phyloP scores from a whole-genome alignment of 2,888 invertebrate genomes.

The Napeogenes sylphis region DNA sequence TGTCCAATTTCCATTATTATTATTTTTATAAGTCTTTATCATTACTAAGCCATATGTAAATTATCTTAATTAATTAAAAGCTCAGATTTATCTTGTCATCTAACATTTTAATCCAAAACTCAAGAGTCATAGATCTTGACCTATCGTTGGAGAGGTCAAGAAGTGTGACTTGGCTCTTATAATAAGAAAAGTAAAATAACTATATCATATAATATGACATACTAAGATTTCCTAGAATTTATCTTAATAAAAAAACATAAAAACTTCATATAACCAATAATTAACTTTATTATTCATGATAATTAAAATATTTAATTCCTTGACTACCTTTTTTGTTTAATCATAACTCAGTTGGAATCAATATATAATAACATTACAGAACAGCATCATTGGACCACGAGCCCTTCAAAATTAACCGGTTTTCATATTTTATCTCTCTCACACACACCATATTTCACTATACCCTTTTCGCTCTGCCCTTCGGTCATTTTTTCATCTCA shows the following conservation, averaged over 20 bases:
- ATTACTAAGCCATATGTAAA: too few relatives aligned
- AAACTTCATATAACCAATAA: neutral
- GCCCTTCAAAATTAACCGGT: constrained; percentile 77
- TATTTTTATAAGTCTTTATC: too few relatives aligned
- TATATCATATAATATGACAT: too few relatives aligned
- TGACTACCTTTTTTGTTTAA: constrained; percentile 22
- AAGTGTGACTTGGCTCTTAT: too few relatives aligned
- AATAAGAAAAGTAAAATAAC: too few relatives aligned
- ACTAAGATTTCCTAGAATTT: too few relatives aligned
- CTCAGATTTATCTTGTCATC: too few relatives aligned
- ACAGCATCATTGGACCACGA: constrained; percentile 51
- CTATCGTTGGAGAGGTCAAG: too few relatives aligned
- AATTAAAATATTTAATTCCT: constrained; percentile 1
- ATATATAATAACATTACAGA: constrained; percentile 55
- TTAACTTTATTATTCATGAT: neutral
- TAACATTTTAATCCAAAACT: too few relatives aligned
- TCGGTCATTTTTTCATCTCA: constrained; percentile 74
- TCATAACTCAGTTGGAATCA: constrained; percentile 55
- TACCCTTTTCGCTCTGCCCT: constrained; percentile 54
- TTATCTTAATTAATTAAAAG: too few relatives aligned
- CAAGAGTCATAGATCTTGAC: too few relatives aligned
- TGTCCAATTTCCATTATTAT: too few relatives aligned
- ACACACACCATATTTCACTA: constrained; percentile 29
- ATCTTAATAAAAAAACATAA: neutral
- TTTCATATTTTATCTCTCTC: constrained; percentile 47